Percentiles rank a stretch among this genome's conserved stretches.
These are phyloP conservation scores for Oryzias melastigma DNA, from an alignment of 2,113 vertebrate genomes.

Conservation along the genomic window DNA sequence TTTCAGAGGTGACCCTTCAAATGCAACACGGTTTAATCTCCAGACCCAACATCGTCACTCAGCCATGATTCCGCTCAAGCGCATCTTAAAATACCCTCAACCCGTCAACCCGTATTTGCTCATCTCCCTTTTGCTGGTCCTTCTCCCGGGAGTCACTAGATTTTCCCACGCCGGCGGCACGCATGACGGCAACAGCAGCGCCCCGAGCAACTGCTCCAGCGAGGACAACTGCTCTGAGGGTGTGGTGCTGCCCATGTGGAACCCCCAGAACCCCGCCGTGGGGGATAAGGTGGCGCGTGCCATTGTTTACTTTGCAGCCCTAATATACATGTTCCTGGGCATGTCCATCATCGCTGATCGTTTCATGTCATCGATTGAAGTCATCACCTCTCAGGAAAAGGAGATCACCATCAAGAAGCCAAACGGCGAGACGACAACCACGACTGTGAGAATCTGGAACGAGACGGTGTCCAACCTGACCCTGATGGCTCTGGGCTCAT, in stretches of 20 bases:
- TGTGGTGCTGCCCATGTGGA: slow-evolving; percentile 83
- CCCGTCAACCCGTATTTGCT: slow-evolving; percentile 41
- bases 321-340: slow-evolving; percentile 87
- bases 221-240: slow-evolving; percentile 79
- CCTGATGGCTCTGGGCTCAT: slow-evolving; percentile 84
- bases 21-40: slow-evolving; percentile 33
- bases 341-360: slow-evolving; percentile 88
- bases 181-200: slow-evolving; percentile 21
- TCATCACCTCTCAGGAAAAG: slow-evolving; percentile 86
- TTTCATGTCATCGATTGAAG: slow-evolving; percentile 88
- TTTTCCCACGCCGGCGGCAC: slow-evolving; percentile 59
- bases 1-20: slow-evolving; percentile 29
- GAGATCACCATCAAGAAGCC: slow-evolving; percentile 84
- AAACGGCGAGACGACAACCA: slow-evolving; percentile 81
- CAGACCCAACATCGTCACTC: slow-evolving; percentile 6
- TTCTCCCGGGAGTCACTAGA: slow-evolving; percentile 67
- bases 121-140: slow-evolving; percentile 62
- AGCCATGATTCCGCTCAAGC: slow-evolving; percentile 56
- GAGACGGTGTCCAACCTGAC: slow-evolving; percentile 87
- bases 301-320: slow-evolving; percentile 85
- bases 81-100: slow-evolving; percentile 39
- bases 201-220: slow-evolving; percentile 67
- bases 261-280: slow-evolving; percentile 83
- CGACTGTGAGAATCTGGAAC: slow-evolving; percentile 85
- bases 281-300: slow-evolving; percentile 85